Evolutionary conservation across 2,113 vertebrate genomes (phyloP).

Genomic region (Speoplatyrhinus poulsoni): DNA sequence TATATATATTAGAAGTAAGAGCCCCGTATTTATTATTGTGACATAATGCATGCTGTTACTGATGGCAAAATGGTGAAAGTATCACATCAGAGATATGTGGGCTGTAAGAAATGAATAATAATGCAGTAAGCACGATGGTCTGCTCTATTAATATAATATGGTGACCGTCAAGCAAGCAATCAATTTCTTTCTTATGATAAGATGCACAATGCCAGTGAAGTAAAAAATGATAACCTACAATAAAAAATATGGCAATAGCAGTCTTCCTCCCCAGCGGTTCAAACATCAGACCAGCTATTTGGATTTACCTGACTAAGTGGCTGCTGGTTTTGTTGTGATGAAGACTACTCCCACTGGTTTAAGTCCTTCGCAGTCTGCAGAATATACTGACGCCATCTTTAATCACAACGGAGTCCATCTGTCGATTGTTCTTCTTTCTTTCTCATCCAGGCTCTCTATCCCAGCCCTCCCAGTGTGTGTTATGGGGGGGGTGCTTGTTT

Average conservation of each 20-base stretch:
- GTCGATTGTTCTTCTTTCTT: conserved; percentile 74
- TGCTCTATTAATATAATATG: conserved; percentile 42
- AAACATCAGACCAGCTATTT: conserved; percentile 61
- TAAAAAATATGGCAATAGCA: conserved; percentile 48
- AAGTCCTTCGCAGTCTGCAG: conserved; percentile 76
- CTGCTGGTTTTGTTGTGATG: conserved; percentile 49
- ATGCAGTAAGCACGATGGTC: conserved; percentile 52
- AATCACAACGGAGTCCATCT: conserved; percentile 79
- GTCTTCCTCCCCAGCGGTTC: conserved; percentile 37
- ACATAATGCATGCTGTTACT: conserved; percentile 36
- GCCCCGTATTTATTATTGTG: conserved; percentile 40
- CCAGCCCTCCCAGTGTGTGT: conserved; percentile 69
- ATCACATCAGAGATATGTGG: conserved; percentile 32
- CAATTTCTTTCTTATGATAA: conserved; percentile 62
- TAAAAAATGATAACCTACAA: conserved; percentile 37
- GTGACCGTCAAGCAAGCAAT: conserved; percentile 65
- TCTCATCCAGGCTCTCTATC: conserved; percentile 72
- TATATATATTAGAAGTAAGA: conserved; percentile 40
- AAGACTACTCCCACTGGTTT: conserved; percentile 28
- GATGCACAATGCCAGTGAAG: conserved; percentile 46
- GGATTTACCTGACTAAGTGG: conserved; percentile 61
- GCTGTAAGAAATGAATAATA: conserved; percentile 47
- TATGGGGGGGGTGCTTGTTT: conserved; percentile 70
- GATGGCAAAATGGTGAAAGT: conserved; percentile 42
- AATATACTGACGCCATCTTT: conserved; percentile 82